Percentiles rank a stretch among this genome's conserved stretches.
Evolutionary conservation across 2,797 vertebrate genomes (phyloP).

Genomic region (Muscicapa striata): DNA sequence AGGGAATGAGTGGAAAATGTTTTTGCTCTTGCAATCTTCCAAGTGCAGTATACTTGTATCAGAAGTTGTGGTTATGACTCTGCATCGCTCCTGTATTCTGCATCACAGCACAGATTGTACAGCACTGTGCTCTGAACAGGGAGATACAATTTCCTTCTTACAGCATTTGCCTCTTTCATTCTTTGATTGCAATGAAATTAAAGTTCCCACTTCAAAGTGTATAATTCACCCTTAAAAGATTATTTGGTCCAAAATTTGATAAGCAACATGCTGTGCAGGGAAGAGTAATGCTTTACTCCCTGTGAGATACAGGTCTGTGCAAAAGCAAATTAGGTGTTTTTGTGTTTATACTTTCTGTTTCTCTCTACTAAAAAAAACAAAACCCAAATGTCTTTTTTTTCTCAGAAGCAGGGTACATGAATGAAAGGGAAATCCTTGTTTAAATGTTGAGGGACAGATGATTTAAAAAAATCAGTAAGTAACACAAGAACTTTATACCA

Average conservation of each 20-base stretch:
- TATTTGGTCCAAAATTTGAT: neutral
- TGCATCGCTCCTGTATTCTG: neutral
- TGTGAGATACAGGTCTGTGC: neutral
- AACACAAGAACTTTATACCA: neutral
- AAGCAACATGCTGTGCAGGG: neutral
- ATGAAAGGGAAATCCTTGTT: neutral
- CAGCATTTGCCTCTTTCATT: neutral
- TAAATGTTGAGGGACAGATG: neutral
- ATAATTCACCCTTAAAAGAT: neutral
- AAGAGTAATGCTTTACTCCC: neutral
- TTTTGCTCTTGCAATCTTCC: neutral
- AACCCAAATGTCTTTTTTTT: neutral
- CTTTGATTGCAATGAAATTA: neutral
- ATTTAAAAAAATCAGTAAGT: fast-evolving
- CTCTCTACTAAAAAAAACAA: neutral
- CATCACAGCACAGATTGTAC: neutral
- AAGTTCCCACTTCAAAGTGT: neutral
- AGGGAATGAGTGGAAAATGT: neutral
- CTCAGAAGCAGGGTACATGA: neutral
- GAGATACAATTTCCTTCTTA: neutral
- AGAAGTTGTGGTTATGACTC: neutral
- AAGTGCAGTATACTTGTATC: neutral
- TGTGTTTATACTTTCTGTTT: neutral
- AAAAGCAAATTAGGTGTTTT: neutral
- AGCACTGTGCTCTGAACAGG: neutral